phyloP scores from a whole-genome alignment of 2,888 invertebrate species.

The Dusona sp. region DNA sequence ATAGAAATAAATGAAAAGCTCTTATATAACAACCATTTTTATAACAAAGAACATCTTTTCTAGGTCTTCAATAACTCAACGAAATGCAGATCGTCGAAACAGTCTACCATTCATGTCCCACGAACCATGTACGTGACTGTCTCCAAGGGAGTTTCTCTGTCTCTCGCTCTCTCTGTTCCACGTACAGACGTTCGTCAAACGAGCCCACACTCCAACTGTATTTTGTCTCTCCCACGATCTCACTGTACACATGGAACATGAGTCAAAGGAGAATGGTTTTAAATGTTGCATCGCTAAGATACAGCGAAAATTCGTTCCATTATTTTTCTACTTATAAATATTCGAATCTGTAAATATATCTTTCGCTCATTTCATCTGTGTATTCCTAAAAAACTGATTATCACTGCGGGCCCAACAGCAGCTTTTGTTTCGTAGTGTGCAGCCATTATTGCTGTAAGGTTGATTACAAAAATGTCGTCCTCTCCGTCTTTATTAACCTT shows the following conservation, averaged over 20 bases:
- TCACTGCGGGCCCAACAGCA: too few relatives aligned
- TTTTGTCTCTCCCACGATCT: constrained; percentile 34
- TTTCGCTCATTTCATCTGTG: too few relatives aligned
- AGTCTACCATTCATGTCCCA: constrained; percentile 38
- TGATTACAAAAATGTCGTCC: too few relatives aligned
- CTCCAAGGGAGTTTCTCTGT: constrained; percentile 40
- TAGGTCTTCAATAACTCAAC: not conserved
- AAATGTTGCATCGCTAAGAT: not conserved
- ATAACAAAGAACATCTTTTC: constrained; percentile 9
- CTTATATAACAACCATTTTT: not conserved
- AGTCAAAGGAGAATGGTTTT: not conserved
- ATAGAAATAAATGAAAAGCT: not conserved
- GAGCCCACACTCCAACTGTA: constrained; percentile 13
- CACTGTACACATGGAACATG: not conserved
- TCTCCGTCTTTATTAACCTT: too few relatives aligned
- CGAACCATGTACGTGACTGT: constrained; percentile 49
- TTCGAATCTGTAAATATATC: not conserved
- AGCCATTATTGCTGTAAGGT: too few relatives aligned
- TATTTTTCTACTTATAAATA: not conserved
- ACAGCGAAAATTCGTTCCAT: not conserved
- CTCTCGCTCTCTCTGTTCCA: constrained; percentile 14
- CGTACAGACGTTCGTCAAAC: constrained; percentile 25
- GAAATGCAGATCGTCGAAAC: constrained; percentile 13
- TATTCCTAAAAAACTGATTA: too few relatives aligned
- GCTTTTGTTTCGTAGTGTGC: too few relatives aligned